Evolutionary conservation across 2,113 vertebrate genomes (phyloP).

Genomic region (Salminus brasiliensis): DNA sequence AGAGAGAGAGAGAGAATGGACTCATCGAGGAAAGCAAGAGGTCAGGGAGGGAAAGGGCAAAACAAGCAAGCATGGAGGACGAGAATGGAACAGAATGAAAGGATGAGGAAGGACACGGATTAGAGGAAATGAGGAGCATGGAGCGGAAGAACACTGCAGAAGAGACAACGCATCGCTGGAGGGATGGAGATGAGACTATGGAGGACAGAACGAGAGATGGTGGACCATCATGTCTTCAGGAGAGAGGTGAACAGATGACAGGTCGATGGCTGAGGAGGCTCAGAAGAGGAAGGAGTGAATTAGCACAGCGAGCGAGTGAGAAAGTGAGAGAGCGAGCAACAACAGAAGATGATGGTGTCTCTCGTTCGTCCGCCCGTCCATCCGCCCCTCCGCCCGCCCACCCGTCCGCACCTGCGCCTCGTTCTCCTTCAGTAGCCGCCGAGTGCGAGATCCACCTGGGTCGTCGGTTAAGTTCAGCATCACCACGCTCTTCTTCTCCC

Average conservation of each 20-base stretch:
- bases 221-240: too few relatives aligned
- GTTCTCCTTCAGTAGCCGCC: constrained; percentile 87
- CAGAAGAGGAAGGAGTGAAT: too few relatives aligned
- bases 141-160: background rate
- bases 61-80: constrained; percentile 10
- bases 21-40: constrained; percentile 68
- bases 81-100: constrained; percentile 11
- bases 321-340: background rate
- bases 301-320: constrained; percentile 56
- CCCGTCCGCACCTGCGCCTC: constrained; percentile 85
- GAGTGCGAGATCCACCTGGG: constrained; percentile 81
- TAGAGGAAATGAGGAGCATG: constrained; percentile 66
- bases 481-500: constrained; percentile 93
- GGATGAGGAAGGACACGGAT: constrained; percentile 60
- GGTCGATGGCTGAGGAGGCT: too few relatives aligned
- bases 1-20: constrained; percentile 48
- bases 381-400: constrained; percentile 83
- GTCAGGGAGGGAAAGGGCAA: constrained; percentile 67
- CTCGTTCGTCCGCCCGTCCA: constrained; percentile 73
- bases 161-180: background rate
- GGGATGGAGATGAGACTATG: background rate
- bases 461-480: constrained; percentile 88
- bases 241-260: too few relatives aligned
- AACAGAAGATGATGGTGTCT: constrained; percentile 39
- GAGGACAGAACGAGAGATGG: background rate